Evolutionary conservation across 30 jellyfish, hydroid and myxozoan species (phyloP).

Genomic region (Pelagia noctiluca): DNA sequence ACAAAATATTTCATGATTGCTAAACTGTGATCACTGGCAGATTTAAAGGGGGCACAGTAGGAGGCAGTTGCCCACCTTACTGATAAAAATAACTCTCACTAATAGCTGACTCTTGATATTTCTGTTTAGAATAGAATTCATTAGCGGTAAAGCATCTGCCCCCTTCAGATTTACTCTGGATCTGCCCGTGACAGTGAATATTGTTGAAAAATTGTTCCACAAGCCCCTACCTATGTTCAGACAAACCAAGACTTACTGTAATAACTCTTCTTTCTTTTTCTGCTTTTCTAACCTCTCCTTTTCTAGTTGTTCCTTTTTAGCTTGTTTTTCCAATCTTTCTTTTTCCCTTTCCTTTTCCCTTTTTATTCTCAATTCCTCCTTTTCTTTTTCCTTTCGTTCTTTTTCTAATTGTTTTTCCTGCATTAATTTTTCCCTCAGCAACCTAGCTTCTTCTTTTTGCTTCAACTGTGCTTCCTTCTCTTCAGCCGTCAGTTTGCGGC

Average conservation of each 20-base stretch:
- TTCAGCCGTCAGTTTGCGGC: constrained; percentile 46
- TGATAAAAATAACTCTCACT: too few relatives aligned
- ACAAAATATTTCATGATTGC: too few relatives aligned
- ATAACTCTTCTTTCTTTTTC: constrained; percentile 35
- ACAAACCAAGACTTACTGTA: constrained; percentile 39
- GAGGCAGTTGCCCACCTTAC: too few relatives aligned
- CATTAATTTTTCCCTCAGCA: constrained; percentile 42
- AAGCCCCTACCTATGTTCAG: too few relatives aligned
- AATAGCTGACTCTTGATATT: too few relatives aligned
- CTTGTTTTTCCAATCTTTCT: constrained; percentile 42
- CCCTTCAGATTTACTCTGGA: too few relatives aligned
- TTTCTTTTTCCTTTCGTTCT: constrained; percentile 26
- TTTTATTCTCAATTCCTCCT: constrained; percentile 28
- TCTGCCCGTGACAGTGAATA: too few relatives aligned
- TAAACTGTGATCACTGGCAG: too few relatives aligned
- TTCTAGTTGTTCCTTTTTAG: constrained; percentile 35
- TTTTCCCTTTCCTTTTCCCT: constrained; percentile 48
- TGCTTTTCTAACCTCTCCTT: constrained; percentile 41
- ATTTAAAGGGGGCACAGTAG: too few relatives aligned
- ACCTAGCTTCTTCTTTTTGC: constrained; percentile 56
- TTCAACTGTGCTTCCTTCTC: constrained; percentile 38
- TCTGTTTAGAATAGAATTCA: too few relatives aligned
- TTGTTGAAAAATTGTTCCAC: too few relatives aligned
- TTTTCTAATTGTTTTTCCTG: constrained; percentile 36
- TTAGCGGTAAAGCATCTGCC: too few relatives aligned